phyloP scores from a whole-genome alignment of 37 sponge, comb jelly and placozoan genomes.

The Halichondria panicea region DNA sequence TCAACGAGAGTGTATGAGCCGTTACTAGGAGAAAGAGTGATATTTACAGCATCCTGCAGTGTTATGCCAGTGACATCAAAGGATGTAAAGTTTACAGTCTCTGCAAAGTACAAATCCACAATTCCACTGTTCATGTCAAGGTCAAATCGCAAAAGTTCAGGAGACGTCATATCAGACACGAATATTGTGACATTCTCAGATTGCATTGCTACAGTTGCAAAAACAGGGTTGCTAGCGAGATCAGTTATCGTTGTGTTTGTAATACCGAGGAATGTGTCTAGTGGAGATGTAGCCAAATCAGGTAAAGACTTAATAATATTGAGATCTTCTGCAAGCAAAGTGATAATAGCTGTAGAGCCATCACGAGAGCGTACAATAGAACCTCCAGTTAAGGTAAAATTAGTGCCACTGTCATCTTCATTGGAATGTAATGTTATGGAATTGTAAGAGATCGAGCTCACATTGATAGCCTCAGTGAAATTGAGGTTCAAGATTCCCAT shows the following conservation, averaged over 20 bases:
- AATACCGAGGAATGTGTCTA: constrained; percentile 57
- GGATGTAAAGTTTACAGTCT: constrained; percentile 50
- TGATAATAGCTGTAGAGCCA: constrained; percentile 52
- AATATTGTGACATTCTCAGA: constrained; percentile 31
- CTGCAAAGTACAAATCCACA: constrained; percentile 65
- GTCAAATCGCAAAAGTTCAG: constrained; percentile 30
- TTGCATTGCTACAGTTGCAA: constrained; percentile 1
- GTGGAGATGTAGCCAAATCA: constrained; percentile 42
- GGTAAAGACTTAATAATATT: constrained; percentile 66
- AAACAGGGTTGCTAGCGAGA: constrained; percentile 52
- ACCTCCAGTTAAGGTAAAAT: constrained; percentile 37
- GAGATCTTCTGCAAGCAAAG: constrained; percentile 53
- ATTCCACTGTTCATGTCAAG: constrained; percentile 64
- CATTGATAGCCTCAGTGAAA: constrained; percentile 84
- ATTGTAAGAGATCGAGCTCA: constrained; percentile 24
- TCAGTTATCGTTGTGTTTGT: constrained; percentile 53
- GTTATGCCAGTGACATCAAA: constrained; percentile 54
- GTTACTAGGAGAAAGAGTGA: neutral
- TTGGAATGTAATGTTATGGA: constrained; percentile 45
- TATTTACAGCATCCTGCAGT: constrained; percentile 57
- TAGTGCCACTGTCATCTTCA: neutral
- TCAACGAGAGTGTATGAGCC: constrained; percentile 34
- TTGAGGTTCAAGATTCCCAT: constrained; percentile 58
- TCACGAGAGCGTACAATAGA: constrained; percentile 39
- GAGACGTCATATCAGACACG: constrained; percentile 49